Conservation (phyloP, 2,113 vertebrate genomes). For the Xiphorhynchus elegans region DNA sequence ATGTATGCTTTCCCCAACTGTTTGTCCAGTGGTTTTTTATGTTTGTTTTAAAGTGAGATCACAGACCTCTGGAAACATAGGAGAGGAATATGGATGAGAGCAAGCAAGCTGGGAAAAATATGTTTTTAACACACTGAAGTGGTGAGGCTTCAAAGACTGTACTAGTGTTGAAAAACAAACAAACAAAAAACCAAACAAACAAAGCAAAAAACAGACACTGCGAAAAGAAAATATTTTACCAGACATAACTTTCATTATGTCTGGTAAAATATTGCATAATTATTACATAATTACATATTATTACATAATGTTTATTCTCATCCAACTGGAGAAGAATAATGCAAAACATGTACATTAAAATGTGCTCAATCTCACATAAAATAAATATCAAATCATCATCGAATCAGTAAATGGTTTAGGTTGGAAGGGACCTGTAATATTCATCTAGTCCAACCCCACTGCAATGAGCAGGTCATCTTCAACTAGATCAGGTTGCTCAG, state of each 20-base stretch:
- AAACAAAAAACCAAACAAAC: not conserved
- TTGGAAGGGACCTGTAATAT: not conserved
- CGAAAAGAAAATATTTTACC: not conserved
- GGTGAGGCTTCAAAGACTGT: not conserved
- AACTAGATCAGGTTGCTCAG: not conserved
- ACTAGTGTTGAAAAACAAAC: not conserved
- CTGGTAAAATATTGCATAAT: too few species aligned
- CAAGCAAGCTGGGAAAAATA: not conserved
- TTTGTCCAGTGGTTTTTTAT: not conserved
- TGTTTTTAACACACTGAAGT: not conserved
- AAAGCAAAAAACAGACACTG: too few species aligned
- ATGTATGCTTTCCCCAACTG: not conserved
- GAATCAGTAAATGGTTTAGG: not conserved
- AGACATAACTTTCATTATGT: too few species aligned
- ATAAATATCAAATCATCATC: not conserved
- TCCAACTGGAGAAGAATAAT: not conserved
- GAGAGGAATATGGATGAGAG: not conserved
- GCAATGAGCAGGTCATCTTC: not conserved
- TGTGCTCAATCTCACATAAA: not conserved
- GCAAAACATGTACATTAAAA: not conserved
- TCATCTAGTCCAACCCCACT: not conserved
- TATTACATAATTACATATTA: not conserved
- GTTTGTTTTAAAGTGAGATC: not conserved
- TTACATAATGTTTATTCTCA: not conserved
- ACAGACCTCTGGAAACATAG: not conserved